phyloP scores from a whole-genome alignment of 2,888 invertebrate genomes.

The Cosmia pyralina region DNA sequence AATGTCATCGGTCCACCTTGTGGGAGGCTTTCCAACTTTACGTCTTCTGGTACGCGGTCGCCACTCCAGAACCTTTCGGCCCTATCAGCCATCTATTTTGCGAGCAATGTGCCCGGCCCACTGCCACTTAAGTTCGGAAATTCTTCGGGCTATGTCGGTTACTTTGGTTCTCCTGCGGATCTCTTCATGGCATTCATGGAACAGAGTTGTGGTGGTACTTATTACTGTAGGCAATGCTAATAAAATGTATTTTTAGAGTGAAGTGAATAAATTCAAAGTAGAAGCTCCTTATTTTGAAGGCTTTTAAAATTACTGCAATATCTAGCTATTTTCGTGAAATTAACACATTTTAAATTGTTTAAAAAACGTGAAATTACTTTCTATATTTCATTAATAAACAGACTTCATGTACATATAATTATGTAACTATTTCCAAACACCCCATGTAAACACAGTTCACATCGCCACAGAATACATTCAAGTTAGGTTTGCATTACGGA shows the following conservation, averaged over 20 bases:
- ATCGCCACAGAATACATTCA: conserved; percentile 10
- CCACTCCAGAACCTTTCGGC: no score
- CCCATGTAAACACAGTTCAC: not conserved
- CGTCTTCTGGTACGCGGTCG: no score
- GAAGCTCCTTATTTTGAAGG: not conserved
- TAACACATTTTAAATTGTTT: not conserved
- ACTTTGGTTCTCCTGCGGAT: no score
- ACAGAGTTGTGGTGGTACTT: no score
- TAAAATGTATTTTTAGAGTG: not conserved
- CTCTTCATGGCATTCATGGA: no score
- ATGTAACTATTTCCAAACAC: conserved; percentile 2
- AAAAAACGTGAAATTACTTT: not conserved
- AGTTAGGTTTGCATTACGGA: conserved; percentile 19
- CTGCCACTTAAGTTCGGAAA: no score
- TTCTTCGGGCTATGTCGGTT: no score
- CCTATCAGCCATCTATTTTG: no score
- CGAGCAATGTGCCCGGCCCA: no score
- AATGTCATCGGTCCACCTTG: no score
- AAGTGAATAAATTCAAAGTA: not conserved
- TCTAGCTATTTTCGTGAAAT: not conserved
- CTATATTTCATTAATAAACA: not conserved
- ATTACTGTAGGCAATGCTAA: not conserved
- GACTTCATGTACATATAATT: not conserved
- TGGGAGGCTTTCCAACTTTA: no score
- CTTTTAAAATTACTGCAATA: not conserved